These are phyloP conservation scores for Schizaphis graminum DNA, from an alignment of 2,888 invertebrate species.

Conservation along the genomic window DNA sequence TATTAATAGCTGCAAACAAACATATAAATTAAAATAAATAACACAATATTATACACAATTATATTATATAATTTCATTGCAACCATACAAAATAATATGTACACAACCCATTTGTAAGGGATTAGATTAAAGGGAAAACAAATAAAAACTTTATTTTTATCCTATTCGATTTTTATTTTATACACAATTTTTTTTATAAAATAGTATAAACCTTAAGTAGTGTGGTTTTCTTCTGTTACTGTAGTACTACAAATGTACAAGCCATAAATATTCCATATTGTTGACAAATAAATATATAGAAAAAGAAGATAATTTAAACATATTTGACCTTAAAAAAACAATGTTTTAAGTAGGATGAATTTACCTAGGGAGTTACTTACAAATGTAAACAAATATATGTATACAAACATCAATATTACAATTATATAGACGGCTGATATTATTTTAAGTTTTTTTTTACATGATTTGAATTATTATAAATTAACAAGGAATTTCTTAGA, in stretches of 20 bases:
- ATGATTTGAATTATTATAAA: neutral
- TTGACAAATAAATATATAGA: conserved; percentile 38
- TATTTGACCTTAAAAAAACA: conserved; percentile 11
- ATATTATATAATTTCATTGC: conserved; percentile 3
- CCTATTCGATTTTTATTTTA: conserved; percentile 57
- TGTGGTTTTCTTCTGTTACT: conserved; percentile 43
- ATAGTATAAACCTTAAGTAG: conserved; percentile 65
- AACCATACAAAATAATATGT: neutral
- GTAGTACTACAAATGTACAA: conserved; percentile 38
- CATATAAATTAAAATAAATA: neutral
- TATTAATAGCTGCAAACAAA: neutral
- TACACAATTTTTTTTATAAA: conserved; percentile 58
- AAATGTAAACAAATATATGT: conserved; percentile 40
- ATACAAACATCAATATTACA: conserved; percentile 43
- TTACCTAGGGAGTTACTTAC: conserved; percentile 25
- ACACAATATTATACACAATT: conserved; percentile 11
- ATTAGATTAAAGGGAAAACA: neutral
- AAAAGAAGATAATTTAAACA: conserved; percentile 40
- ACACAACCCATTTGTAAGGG: neutral
- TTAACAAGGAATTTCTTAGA: neutral
- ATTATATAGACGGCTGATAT: neutral
- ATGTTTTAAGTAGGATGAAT: conserved; percentile 44
- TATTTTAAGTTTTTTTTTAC: conserved; percentile 14
- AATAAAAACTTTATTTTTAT: conserved; percentile 31
- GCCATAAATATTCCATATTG: conserved; percentile 31